phyloP scores from a whole-genome alignment of 2,113 vertebrate species.

The Lutjanus erythropterus region DNA sequence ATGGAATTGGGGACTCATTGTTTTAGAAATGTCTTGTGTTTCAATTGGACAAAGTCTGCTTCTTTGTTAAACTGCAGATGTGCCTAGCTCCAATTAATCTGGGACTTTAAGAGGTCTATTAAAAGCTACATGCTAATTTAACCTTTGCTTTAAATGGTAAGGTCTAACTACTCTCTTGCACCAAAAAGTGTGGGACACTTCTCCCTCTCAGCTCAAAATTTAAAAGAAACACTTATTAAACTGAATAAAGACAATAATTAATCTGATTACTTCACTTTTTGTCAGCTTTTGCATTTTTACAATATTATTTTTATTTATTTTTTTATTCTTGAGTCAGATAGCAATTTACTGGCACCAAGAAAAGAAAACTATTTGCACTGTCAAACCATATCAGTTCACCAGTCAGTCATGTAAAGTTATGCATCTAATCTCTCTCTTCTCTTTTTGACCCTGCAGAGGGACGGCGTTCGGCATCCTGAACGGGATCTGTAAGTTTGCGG shows the following conservation, averaged over 20 bases:
- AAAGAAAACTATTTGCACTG: no score
- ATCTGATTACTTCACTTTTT: no score
- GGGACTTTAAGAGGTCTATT: no score
- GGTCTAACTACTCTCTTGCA: neutral
- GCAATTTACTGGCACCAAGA: neutral
- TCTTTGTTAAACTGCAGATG: no score
- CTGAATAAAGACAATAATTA: neutral
- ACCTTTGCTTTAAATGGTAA: no score
- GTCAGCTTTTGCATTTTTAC: neutral
- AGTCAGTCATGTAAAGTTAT: neutral
- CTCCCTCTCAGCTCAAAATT: no score
- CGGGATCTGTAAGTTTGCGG: constrained; percentile 92
- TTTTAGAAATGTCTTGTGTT: no score
- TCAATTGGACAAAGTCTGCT: no score
- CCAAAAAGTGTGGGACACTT: neutral
- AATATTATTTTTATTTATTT: neutral
- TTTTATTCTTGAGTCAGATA: neutral
- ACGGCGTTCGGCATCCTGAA: constrained; percentile 97
- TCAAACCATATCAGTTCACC: no score
- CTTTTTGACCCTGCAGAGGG: constrained; percentile 83
- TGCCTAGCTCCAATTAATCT: no score
- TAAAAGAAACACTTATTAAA: neutral
- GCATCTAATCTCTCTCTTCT: constrained; percentile 1
- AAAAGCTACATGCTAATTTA: neutral
- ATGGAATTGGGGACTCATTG: no score